Percentiles rank a stretch among this genome's conserved stretches.
Conservation (phyloP, 1,140 invertebrate species). For the Oscheius sp. region DNA sequence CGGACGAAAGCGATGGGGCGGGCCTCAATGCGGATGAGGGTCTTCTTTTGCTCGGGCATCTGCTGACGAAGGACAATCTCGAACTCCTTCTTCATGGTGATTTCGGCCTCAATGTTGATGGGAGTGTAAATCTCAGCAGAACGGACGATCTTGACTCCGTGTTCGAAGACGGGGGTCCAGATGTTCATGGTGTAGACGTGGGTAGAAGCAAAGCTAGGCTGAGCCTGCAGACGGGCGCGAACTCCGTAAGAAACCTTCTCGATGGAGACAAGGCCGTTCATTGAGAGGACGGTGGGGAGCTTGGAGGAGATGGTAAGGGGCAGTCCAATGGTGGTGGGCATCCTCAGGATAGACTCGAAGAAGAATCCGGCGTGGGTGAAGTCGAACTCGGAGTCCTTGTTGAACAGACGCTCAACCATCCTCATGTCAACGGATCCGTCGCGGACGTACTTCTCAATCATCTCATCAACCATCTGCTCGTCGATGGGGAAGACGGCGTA, state of each 20-base stretch:
- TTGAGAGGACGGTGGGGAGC: slow-evolving; percentile 36
- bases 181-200: slow-evolving; percentile 28
- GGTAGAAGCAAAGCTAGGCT: slow-evolving; percentile 37
- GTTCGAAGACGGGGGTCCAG: slow-evolving; percentile 32
- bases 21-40: slow-evolving; percentile 31
- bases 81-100: slow-evolving; percentile 27
- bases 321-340: slow-evolving; percentile 45
- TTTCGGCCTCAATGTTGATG: slow-evolving; percentile 13
- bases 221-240: slow-evolving; percentile 17
- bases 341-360: slow-evolving; percentile 30
- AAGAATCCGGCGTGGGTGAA: slow-evolving; percentile 14
- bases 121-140: slow-evolving; percentile 35
- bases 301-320: slow-evolving; percentile 37
- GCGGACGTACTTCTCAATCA: slow-evolving; percentile 33
- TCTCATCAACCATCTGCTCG: slow-evolving; percentile 18
- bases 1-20: slow-evolving; percentile 39
- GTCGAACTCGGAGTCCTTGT: slow-evolving; percentile 8
- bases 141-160: slow-evolving; percentile 36
- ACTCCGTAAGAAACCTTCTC: slow-evolving; percentile 6
- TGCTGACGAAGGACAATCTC: slow-evolving; percentile 12
- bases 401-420: slow-evolving; percentile 20
- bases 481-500: slow-evolving; percentile 34
- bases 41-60: slow-evolving; percentile 33
- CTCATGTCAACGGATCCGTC: slow-evolving; percentile 40
- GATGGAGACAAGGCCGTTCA: slow-evolving; percentile 17